A percentile compares a stretch with the other conserved stretches of the same genome.
These are phyloP conservation scores for Clanis bilineata DNA, from an alignment of 2,888 invertebrate genomes.

Conservation along the genomic window DNA sequence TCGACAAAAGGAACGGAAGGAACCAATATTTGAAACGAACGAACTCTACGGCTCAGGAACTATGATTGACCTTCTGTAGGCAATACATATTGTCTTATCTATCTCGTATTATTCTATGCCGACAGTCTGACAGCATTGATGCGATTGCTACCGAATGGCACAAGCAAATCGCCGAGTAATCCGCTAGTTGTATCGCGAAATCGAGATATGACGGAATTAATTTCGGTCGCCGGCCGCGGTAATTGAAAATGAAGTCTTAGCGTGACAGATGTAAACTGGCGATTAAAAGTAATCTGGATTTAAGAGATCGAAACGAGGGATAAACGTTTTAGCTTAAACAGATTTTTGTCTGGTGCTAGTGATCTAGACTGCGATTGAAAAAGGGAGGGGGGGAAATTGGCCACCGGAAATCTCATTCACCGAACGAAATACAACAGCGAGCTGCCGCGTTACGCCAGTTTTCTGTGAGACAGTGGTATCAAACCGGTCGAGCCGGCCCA, in stretches of 20 bases:
- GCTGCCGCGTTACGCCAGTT: too few relatives aligned
- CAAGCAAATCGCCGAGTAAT: conserved; percentile 75
- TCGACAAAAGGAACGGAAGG: too few relatives aligned
- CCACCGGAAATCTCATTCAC: too few relatives aligned
- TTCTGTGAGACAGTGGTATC: too few relatives aligned
- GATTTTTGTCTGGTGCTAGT: not conserved
- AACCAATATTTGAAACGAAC: too few relatives aligned
- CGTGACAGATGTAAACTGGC: conserved; percentile 51
- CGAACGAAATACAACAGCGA: too few relatives aligned
- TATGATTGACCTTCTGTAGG: too few relatives aligned
- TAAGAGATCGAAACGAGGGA: conserved; percentile 30
- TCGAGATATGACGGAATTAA: conserved; percentile 74
- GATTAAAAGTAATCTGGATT: conserved; percentile 39
- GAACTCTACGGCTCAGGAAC: too few relatives aligned
- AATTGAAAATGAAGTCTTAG: conserved; percentile 72
- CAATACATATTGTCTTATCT: conserved; percentile 33
- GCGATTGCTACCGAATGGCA: conserved; percentile 56
- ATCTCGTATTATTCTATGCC: conserved; percentile 44
- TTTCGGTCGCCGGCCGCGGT: conserved; percentile 62
- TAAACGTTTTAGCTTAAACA: conserved; percentile 22
- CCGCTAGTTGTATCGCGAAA: conserved; percentile 67
- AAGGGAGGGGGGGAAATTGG: too few relatives aligned
- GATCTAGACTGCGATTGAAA: not conserved
- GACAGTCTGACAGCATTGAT: conserved; percentile 50
- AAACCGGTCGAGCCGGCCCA: too few relatives aligned